Evolutionary conservation across 2,113 vertebrate genomes (phyloP).

Genomic region (Cyphomyrus discorhynchus): DNA sequence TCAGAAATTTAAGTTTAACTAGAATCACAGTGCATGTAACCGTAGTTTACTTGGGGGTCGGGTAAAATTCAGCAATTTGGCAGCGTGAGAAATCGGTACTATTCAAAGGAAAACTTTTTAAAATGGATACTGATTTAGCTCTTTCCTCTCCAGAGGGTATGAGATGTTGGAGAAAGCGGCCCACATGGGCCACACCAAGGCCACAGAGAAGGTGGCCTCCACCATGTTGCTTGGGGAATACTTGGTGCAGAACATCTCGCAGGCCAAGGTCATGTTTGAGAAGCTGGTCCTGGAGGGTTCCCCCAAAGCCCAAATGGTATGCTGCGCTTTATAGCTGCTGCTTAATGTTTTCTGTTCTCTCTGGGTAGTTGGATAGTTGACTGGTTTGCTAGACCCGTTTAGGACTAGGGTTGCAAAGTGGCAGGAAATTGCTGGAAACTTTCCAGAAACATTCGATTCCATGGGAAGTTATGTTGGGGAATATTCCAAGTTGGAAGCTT

Average conservation of each 20-base stretch:
- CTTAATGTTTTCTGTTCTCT: neutral
- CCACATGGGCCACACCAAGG: conserved; percentile 81
- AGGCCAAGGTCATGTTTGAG: conserved; percentile 83
- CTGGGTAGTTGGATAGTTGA: neutral
- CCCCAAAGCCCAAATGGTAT: conserved; percentile 88
- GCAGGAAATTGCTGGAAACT: neutral
- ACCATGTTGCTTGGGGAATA: conserved; percentile 91
- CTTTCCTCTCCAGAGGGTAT: neutral
- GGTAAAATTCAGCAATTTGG: neutral
- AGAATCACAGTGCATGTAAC: neutral
- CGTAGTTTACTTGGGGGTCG: neutral
- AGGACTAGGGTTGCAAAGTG: neutral
- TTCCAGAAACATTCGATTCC: neutral
- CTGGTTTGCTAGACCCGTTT: neutral
- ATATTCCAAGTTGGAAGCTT: neutral
- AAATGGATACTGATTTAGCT: neutral
- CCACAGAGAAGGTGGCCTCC: conserved; percentile 90
- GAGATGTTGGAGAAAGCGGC: conserved; percentile 71
- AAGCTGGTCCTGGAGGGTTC: conserved; percentile 86
- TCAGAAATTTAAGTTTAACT: neutral
- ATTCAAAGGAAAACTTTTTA: neutral
- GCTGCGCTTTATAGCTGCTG: neutral
- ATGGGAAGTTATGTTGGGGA: neutral
- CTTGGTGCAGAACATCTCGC: conserved; percentile 75
- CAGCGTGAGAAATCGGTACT: neutral